Percentiles rank a stretch among this genome's conserved stretches.
These are phyloP conservation scores for Potamarius usumacintae DNA, from an alignment of 2,113 vertebrate genomes.

Conservation along the genomic window DNA sequence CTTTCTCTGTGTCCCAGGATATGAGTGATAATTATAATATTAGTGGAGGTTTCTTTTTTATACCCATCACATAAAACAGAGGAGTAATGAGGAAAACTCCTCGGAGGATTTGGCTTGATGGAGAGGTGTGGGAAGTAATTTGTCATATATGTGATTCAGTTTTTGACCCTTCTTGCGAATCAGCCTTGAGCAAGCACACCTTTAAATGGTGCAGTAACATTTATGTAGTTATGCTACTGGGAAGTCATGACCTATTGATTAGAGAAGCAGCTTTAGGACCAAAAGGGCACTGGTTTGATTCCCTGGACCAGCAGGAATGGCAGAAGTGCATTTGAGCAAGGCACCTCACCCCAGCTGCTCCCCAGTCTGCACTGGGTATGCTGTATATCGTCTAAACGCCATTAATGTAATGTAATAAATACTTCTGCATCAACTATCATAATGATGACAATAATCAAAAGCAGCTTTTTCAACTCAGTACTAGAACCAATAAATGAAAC, in stretches of 20 bases:
- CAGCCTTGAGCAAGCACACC: neutral
- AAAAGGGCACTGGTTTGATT: too few relatives aligned
- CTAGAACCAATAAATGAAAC: neutral
- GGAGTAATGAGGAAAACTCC: conserved; percentile 55
- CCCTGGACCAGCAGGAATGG: too few relatives aligned
- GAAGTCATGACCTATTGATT: too few relatives aligned
- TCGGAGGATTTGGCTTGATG: conserved; percentile 45
- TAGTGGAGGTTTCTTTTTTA: conserved; percentile 57
- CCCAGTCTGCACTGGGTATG: too few relatives aligned
- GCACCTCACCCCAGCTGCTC: too few relatives aligned
- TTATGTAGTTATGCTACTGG: neutral
- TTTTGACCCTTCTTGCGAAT: neutral
- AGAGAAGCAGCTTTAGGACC: too few relatives aligned
- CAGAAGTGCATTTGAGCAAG: too few relatives aligned
- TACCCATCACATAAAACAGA: conserved; percentile 49
- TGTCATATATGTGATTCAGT: conserved; percentile 4
- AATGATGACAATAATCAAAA: neutral
- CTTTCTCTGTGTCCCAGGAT: conserved; percentile 45
- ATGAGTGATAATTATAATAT: conserved; percentile 59
- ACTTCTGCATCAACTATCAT: neutral
- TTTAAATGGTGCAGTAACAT: conserved; percentile 16
- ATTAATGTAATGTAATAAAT: neutral
- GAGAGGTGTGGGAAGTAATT: conserved; percentile 16
- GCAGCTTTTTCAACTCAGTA: conserved; percentile 1
- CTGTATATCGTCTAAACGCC: too few relatives aligned